Conservation (phyloP, 2,797 vertebrate species). For the Mareca penelope region DNA sequence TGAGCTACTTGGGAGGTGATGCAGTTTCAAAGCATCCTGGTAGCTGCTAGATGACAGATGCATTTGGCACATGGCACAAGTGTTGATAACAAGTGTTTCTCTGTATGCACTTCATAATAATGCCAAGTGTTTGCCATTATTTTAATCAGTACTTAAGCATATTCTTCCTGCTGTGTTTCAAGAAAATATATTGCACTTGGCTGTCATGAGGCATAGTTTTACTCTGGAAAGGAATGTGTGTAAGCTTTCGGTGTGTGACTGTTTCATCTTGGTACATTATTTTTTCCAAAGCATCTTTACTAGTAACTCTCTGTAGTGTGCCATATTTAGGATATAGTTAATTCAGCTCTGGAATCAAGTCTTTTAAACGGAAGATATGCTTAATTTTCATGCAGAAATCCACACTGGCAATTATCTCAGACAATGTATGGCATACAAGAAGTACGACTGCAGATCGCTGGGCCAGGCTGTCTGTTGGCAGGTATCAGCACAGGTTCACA, state of each 20-base stretch:
- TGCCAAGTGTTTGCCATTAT: background rate
- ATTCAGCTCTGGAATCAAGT: background rate
- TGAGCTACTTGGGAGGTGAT: background rate
- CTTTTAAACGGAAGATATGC: background rate
- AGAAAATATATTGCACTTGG: background rate
- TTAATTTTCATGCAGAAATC: background rate
- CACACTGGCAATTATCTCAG: background rate
- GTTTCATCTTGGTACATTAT: background rate
- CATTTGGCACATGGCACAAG: background rate
- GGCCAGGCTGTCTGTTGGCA: background rate
- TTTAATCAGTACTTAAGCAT: background rate
- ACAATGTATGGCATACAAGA: fast-evolving
- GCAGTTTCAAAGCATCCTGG: background rate
- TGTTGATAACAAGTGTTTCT: constrained; percentile 1
- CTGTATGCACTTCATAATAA: background rate
- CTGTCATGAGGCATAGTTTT: background rate
- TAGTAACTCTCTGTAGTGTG: background rate
- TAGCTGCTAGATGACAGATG: background rate
- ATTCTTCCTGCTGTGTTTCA: background rate
- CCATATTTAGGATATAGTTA: background rate
- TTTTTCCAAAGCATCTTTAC: background rate
- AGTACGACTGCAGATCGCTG: background rate
- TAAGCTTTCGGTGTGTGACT: background rate
- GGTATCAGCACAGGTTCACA: background rate
- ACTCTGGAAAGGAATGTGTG: background rate